These are phyloP conservation scores for Odiellus spinosus DNA, from an alignment of 2,888 invertebrate species.

Conservation along the genomic window DNA sequence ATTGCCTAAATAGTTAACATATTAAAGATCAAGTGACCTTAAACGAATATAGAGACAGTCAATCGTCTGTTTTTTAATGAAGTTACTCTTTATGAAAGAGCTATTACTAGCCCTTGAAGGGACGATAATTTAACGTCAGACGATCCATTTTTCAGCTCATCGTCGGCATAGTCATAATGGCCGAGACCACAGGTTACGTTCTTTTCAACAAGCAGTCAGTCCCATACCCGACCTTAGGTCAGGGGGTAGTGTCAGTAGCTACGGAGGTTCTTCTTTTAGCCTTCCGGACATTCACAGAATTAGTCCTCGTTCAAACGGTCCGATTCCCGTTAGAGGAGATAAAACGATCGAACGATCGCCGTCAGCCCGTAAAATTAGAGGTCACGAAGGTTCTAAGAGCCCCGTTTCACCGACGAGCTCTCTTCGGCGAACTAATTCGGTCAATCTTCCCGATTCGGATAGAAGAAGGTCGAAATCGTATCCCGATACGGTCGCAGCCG, in stretches of 20 bases:
- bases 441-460: conserved; percentile 14
- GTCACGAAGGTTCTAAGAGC: conserved; percentile 5
- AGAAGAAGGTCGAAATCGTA: conserved; percentile 2
- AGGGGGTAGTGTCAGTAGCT: conserved; percentile 6
- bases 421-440: conserved; percentile 17
- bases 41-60: no score
- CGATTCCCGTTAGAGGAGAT: neutral
- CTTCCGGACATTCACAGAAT: conserved; percentile 18
- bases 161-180: conserved; percentile 8
- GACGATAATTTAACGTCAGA: no score
- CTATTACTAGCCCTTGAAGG: no score
- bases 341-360: conserved; percentile 5
- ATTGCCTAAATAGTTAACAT: no score
- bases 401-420: conserved; percentile 5
- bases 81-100: no score
- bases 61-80: no score
- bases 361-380: conserved; percentile 10
- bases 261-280: conserved; percentile 15
- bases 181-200: conserved; percentile 18
- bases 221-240: conserved; percentile 71
- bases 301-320: conserved; percentile 9
- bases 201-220: conserved; percentile 60
- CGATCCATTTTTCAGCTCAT: neutral
- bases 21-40: no score
- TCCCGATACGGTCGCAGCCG: no score